phyloP scores from a whole-genome alignment of 2,797 vertebrate genomes.

The Orientallactaga sibirica region DNA sequence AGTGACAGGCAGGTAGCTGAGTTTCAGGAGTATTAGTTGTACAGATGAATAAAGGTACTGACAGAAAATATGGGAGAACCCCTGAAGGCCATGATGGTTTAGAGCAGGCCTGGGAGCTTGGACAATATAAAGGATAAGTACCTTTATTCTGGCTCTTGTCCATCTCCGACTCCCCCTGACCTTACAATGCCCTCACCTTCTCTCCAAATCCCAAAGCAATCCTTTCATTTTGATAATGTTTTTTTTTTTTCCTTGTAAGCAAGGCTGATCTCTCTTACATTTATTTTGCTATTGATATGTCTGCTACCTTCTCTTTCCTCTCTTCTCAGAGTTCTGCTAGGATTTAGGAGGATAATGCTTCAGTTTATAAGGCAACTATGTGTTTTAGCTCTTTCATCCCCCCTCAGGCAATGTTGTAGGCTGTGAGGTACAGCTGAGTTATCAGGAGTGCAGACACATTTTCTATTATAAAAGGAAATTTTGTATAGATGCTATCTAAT shows the following conservation, averaged over 20 bases:
- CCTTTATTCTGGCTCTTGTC: neutral
- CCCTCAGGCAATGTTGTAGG: constrained; percentile 8
- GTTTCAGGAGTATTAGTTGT: constrained; percentile 32
- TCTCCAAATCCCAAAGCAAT: neutral
- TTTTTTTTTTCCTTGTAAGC: constrained; percentile 14
- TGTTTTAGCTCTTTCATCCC: constrained; percentile 35
- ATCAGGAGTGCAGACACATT: constrained; percentile 41
- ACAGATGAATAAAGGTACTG: neutral
- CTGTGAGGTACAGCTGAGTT: neutral
- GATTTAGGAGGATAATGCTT: constrained; percentile 42
- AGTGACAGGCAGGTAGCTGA: neutral
- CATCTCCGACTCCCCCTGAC: constrained; percentile 3
- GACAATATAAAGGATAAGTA: neutral
- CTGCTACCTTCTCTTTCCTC: neutral
- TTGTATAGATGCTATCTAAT: constrained; percentile 71
- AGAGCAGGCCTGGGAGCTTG: constrained; percentile 7
- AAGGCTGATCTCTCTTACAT: neutral
- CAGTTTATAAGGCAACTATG: neutral
- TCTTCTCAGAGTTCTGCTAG: neutral
- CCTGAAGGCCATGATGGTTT: neutral
- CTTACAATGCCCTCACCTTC: neutral
- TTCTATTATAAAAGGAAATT: constrained; percentile 78
- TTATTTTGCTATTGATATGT: constrained; percentile 26
- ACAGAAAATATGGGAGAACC: neutral
- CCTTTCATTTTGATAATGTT: constrained; percentile 38